A percentile compares a stretch with the other conserved stretches of the same genome.
phyloP scores from a whole-genome alignment of 2,888 invertebrate species.

The Tethea ocularis region DNA sequence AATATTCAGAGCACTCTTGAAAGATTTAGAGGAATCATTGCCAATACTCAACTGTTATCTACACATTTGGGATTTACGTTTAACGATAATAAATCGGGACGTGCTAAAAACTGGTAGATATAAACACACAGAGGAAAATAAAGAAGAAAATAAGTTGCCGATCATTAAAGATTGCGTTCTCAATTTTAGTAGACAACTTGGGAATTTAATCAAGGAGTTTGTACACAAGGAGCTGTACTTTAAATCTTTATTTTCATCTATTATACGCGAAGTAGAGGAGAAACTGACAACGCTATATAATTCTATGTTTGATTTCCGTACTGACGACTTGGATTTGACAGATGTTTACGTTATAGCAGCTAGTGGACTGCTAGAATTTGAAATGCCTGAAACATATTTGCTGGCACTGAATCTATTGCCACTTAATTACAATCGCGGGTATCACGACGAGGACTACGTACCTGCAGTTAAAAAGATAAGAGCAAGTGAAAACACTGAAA shows the following conservation, averaged over 20 bases:
- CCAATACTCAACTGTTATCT: conserved; percentile 36
- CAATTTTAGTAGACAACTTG: conserved; percentile 36
- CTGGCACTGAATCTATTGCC: conserved; percentile 41
- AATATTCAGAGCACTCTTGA: conserved; percentile 35
- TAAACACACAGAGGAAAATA: conserved; percentile 10
- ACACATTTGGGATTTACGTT: conserved; percentile 38
- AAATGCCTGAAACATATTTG: conserved; percentile 31
- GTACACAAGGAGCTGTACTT: conserved; percentile 27
- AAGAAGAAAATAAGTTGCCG: neutral
- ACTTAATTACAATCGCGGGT: conserved; percentile 9
- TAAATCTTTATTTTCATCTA: neutral
- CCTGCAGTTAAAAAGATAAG: conserved; percentile 31
- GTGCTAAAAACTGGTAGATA: conserved; percentile 16
- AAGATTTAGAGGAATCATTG: conserved; percentile 25
- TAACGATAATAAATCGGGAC: conserved; percentile 32
- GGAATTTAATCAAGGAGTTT: conserved; percentile 30
- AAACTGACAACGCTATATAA: neutral
- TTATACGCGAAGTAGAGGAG: neutral
- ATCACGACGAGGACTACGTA: conserved; percentile 21
- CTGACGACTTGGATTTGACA: conserved; percentile 1
- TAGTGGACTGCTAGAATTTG: conserved; percentile 19
- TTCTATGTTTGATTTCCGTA: neutral
- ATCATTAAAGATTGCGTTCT: conserved; percentile 18
- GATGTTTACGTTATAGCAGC: conserved; percentile 18
- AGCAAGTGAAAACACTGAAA: conserved; percentile 32